A percentile compares a stretch with the other conserved stretches of the same genome.
Evolutionary conservation across 1,140 invertebrate genomes (phyloP).

Genomic region (Drosophila simulans): DNA sequence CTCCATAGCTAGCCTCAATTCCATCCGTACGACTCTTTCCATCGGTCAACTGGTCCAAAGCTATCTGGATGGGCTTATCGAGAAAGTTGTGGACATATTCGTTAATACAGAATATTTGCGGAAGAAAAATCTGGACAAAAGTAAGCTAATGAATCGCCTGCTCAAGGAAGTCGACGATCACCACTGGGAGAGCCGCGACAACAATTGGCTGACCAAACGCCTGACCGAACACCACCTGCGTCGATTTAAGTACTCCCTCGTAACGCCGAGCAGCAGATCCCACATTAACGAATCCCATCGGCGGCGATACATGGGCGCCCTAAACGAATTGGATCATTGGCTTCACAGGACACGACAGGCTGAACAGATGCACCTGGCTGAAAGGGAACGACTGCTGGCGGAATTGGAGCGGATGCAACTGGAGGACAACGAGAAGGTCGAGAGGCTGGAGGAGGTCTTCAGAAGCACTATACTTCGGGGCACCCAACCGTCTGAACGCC

Average conservation of each 20-base stretch:
- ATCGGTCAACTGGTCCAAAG: background rate
- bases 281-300: background rate
- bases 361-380: background rate
- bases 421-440: background rate
- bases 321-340: conserved; percentile 9
- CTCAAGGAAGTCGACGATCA: background rate
- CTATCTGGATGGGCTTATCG: conserved; percentile 1
- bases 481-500: background rate
- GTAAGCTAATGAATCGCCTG: conserved; percentile 3
- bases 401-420: background rate
- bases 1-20: background rate
- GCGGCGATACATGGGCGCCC: background rate
- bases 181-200: background rate
- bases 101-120: background rate
- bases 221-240: background rate
- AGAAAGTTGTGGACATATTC: background rate
- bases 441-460: conserved; percentile 1
- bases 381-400: background rate
- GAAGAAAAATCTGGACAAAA: background rate
- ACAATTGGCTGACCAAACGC: background rate
- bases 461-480: background rate
- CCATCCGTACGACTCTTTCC: too few relatives aligned
- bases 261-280: background rate
- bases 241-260: conserved; percentile 2
- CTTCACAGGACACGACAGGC: background rate